Conservation (phyloP, 2,888 invertebrate species). For the Apodemia hepburni region DNA sequence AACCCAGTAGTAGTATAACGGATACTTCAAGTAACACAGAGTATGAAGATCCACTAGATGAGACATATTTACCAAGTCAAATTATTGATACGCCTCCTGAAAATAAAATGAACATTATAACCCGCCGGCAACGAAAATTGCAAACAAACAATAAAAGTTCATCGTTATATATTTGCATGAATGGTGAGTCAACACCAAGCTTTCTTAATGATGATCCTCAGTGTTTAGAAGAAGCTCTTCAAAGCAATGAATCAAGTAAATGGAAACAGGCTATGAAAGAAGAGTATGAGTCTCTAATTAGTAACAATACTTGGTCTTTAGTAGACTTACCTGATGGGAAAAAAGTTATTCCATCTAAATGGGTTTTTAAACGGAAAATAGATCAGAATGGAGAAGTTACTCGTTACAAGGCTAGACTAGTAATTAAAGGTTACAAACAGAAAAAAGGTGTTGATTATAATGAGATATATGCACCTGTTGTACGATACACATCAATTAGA, state of each 20-base stretch:
- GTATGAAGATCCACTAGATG: constrained; percentile 3
- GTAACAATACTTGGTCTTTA: constrained; percentile 20
- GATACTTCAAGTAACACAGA: not conserved
- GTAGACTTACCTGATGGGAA: constrained; percentile 27
- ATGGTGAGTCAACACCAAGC: constrained; percentile 16
- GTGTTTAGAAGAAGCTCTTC: constrained; percentile 19
- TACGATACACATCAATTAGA: constrained; percentile 26
- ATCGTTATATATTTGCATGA: constrained; percentile 18
- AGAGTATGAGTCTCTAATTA: constrained; percentile 19
- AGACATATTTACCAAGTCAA: constrained; percentile 3
- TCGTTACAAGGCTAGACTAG: constrained; percentile 30
- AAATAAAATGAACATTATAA: not conserved
- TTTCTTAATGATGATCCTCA: constrained; percentile 15
- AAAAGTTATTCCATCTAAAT: constrained; percentile 30
- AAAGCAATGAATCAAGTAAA: constrained; percentile 25
- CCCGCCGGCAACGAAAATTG: not conserved
- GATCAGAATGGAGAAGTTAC: constrained; percentile 26
- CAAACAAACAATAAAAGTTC: constrained; percentile 11
- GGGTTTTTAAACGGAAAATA: constrained; percentile 33
- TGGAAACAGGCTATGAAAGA: constrained; percentile 28
- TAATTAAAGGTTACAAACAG: constrained; percentile 26
- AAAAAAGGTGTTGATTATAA: constrained; percentile 25
- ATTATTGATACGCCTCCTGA: not conserved
- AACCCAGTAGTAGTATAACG: not conserved
- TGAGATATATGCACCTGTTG: constrained; percentile 28